These are phyloP conservation scores for Hemaris fuciformis DNA, from an alignment of 2,888 invertebrate species.

Conservation along the genomic window DNA sequence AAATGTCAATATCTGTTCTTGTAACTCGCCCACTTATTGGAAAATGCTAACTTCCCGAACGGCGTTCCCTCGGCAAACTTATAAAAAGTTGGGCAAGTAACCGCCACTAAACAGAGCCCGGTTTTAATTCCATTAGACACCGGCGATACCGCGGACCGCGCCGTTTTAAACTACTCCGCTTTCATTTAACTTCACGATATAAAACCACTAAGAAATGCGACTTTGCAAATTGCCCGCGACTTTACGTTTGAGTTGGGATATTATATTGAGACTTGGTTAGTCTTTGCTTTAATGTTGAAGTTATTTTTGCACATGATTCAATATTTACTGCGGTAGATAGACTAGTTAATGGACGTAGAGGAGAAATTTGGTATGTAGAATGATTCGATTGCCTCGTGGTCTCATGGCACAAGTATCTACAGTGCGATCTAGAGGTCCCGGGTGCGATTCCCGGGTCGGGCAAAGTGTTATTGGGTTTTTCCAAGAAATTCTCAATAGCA, in stretches of 20 bases:
- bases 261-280: constrained; percentile 21
- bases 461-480: too few relatives aligned
- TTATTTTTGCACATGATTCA: not conserved
- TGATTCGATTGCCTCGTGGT: too few relatives aligned
- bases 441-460: too few relatives aligned
- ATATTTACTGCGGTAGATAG: not conserved
- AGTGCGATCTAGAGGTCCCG: too few relatives aligned
- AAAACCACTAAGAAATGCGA: constrained; percentile 49
- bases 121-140: constrained; percentile 58
- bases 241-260: constrained; percentile 27
- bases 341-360: not conserved
- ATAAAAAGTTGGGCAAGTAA: constrained; percentile 26
- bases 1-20: constrained; percentile 42
- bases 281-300: not conserved
- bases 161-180: constrained; percentile 45
- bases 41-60: constrained; percentile 25
- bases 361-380: too few relatives aligned
- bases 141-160: constrained; percentile 31
- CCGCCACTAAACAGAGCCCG: constrained; percentile 35
- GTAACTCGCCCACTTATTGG: constrained; percentile 22
- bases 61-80: constrained; percentile 20
- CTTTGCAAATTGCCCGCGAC: constrained; percentile 50
- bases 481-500: too few relatives aligned
- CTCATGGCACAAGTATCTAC: too few relatives aligned
- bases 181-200: constrained; percentile 57